These are phyloP conservation scores for Glyphotaelius pellucidus DNA, from an alignment of 2,888 invertebrate species.

Conservation along the genomic window DNA sequence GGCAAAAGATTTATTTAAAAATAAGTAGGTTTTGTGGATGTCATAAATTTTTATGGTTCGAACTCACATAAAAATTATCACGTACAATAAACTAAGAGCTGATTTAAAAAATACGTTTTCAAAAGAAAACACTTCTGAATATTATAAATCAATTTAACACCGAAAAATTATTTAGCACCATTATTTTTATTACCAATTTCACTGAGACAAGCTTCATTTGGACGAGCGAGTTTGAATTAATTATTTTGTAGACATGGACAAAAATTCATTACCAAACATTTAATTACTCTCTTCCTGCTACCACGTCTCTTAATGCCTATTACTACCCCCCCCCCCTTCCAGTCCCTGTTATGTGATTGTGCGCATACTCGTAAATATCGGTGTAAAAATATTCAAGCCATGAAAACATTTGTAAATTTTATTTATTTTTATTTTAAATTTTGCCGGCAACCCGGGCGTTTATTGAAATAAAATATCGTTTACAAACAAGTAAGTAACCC, in stretches of 20 bases:
- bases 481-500: no score
- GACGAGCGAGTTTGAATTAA: background rate
- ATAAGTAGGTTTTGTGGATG: background rate
- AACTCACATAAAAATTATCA: background rate
- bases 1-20: background rate
- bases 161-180: background rate
- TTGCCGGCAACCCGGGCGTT: no score
- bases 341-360: no score
- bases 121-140: background rate
- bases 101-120: background rate
- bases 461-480: no score
- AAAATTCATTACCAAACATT: background rate
- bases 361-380: no score
- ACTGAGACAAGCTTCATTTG: background rate
- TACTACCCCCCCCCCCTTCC: no score
- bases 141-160: background rate
- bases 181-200: background rate
- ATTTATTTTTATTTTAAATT: no score
- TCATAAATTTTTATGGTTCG: background rate
- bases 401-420: no score
- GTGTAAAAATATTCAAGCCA: no score
- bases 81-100: background rate
- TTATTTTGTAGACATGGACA: background rate
- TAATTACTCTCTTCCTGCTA: no score
- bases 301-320: no score